phyloP scores from a whole-genome alignment of 92 coral and sea anemone species.

The Palythoa grandis region DNA sequence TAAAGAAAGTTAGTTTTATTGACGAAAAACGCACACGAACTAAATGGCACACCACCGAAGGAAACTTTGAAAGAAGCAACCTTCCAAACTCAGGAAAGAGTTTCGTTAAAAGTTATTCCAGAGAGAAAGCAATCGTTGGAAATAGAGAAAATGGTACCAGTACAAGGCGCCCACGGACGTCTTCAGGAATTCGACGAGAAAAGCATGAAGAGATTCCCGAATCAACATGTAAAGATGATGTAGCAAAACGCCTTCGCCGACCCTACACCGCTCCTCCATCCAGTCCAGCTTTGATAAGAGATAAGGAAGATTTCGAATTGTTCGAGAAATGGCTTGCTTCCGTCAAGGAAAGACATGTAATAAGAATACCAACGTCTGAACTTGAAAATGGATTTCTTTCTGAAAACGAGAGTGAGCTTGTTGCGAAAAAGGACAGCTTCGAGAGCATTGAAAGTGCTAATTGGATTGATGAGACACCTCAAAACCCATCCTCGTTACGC shows the following conservation, averaged over 20 bases:
- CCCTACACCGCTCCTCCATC: slow-evolving; percentile 80
- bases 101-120: not conserved
- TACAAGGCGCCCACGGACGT: slow-evolving; percentile 11
- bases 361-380: slow-evolving; percentile 69
- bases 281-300: slow-evolving; percentile 54
- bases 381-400: slow-evolving; percentile 25
- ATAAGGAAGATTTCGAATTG: slow-evolving; percentile 11
- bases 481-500: slow-evolving; percentile 3
- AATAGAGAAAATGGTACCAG: not conserved
- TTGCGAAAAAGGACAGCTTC: not conserved
- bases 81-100: not conserved
- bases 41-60: not conserved
- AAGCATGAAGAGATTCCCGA: slow-evolving; percentile 20
- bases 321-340: slow-evolving; percentile 21
- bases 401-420: not conserved
- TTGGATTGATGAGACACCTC: not conserved
- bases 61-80: not conserved
- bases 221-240: not conserved
- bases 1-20: slow-evolving; percentile 75
- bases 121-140: no score
- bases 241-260: slow-evolving; percentile 21
- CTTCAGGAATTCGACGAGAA: slow-evolving; percentile 26
- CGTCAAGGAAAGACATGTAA: slow-evolving; percentile 36
- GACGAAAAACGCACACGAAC: slow-evolving; percentile 35
- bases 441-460: slow-evolving; percentile 9